phyloP scores from a whole-genome alignment of 2,113 vertebrate genomes.

The Melanerpes aurifrons region DNA sequence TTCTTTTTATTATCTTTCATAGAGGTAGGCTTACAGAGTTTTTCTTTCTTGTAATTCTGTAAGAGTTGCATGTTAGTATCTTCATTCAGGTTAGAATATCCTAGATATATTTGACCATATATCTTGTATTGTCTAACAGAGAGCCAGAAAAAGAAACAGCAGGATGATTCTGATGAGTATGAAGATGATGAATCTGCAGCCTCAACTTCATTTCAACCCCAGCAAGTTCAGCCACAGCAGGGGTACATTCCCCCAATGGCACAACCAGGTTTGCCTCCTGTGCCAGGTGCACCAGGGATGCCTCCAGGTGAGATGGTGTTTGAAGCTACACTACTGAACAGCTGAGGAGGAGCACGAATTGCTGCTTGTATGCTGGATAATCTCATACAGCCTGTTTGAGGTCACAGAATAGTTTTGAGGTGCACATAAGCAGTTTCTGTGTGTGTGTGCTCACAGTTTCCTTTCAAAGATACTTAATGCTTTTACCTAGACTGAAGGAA shows the following conservation, averaged over 20 bases:
- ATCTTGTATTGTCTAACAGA: constrained; percentile 70
- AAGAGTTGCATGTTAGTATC: not conserved
- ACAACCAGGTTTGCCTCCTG: constrained; percentile 89
- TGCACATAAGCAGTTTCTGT: not conserved
- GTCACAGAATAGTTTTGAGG: not conserved
- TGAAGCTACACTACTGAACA: not conserved
- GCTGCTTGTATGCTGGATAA: not conserved
- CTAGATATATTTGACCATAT: not conserved
- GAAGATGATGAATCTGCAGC: constrained; percentile 92
- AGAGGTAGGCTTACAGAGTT: not conserved
- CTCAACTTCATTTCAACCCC: constrained; percentile 90
- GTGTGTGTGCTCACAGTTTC: accelerated
- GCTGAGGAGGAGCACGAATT: not conserved
- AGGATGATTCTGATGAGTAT: constrained; percentile 95
- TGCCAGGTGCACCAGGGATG: constrained; percentile 88
- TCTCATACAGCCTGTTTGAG: not conserved
- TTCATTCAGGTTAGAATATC: not conserved
- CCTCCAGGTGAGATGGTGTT: constrained; percentile 78
- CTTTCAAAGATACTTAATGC: not conserved
- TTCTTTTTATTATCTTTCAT: not conserved
- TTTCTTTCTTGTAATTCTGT: not conserved
- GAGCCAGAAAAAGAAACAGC: constrained; percentile 94
- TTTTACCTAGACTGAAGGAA: accelerated
- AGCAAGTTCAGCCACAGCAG: constrained; percentile 86
- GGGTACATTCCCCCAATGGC: constrained; percentile 90